Base-by-base conservation (phyloP, 2,797 vertebrate genomes). In the Lycodopsis pacificus region DNA sequence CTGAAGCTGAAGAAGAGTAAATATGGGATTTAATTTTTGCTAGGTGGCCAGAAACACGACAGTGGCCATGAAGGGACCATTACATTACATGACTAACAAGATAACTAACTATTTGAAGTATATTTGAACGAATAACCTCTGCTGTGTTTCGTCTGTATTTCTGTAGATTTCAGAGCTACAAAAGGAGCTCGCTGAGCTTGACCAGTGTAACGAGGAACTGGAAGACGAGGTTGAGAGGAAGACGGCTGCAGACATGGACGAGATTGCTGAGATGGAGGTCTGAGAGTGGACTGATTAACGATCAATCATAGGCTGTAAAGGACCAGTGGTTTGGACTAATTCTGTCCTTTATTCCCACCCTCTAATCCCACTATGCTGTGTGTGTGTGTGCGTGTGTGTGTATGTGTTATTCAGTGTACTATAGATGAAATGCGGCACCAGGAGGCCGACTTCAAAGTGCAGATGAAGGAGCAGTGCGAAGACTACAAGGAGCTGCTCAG, bases 261-360 rank as follows among this genome's bases (percentile, higher is more conserved):
- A 95, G 84, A 93, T 94, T 22, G 85, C 86, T 4, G 91, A 94
- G 71, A 65, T 95, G 73, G 84, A 96, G 94, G 95, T 96, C 88
- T 69, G 85, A 79, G 30, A 70, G 53, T 3, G 27, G 53, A 79
- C 44, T 73, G 80, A 86, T 79, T 86, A 72, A 76, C 70, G 40
- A 49, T n/a, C 75, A 78, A 77, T 82, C 69, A 72, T 44, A 67
- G 51, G 14, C 62, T 64, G 63, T 63, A 67, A 75, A 82, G 68
- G 79, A 80, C 73, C 73, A 77, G 65, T 76, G 80, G 54, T 86
- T 88, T 79, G 51, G 32, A 69, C 71, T 62, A 44, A 79, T 84
- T 80, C 69, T 68, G 71, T 81, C 73, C 83, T 83, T 78, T 75
- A 67, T 42, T 81, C 73, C 74, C 53, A 54, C 20, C 22, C 49